Base-by-base conservation (phyloP, 2,888 invertebrate genomes). In the Ptycholaimellus sp. region DNA sequence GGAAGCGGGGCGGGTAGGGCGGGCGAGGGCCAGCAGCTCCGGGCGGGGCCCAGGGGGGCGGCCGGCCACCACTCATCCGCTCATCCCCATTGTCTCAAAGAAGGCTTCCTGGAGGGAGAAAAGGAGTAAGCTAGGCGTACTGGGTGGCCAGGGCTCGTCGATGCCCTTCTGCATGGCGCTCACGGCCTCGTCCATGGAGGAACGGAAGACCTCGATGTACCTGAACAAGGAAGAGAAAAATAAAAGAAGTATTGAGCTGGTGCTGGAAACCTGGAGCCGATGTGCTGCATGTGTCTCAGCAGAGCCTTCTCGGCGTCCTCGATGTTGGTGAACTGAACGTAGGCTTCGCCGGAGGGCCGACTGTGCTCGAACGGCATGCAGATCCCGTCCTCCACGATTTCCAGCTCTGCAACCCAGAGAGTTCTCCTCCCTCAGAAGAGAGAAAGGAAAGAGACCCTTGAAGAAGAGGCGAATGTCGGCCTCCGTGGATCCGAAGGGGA, bases 331-430 rank as follows among this genome's bases (percentile, higher is more conserved):
- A 93, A 93, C 73, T 85, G 82, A 68, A 90, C 85, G 76, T 81
- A 93, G 69, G 87, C 90, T 74, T 93, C 90, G 73, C 93, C 93
- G 67, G n/a, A n/a, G n/a, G n/a, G n/a, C 85, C 75, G 72, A 87
- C 87, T 73, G 78, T 30, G 13, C 13, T 90, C 87, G 70, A 78
- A 78, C 68, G 83, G 78, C 70, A 90, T 76, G 70, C 81, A 78
- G 68, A 90, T 83, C 71, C 87, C 87, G 71, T 85, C 83, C 68
- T 79, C 75, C 69, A 79, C 79, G 71, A 90, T 79, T 73, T 78
- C 76, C 76, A 87, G 75, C 76, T 87, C 90, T 68, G 64, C 53
- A 59, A 60, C n/a, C n/a, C n/a, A n/a, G n/a, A n/a, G n/a, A n/a
- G n/a, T n/a, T n/a, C n/a, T n/a, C n/a, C n/a, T n/a, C n/a, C n/a